Evolutionary conservation across 2,888 invertebrate species (phyloP), one percentile per base, ranked within the genome.

Genomic region (Chrysolina haemoptera): DNA sequence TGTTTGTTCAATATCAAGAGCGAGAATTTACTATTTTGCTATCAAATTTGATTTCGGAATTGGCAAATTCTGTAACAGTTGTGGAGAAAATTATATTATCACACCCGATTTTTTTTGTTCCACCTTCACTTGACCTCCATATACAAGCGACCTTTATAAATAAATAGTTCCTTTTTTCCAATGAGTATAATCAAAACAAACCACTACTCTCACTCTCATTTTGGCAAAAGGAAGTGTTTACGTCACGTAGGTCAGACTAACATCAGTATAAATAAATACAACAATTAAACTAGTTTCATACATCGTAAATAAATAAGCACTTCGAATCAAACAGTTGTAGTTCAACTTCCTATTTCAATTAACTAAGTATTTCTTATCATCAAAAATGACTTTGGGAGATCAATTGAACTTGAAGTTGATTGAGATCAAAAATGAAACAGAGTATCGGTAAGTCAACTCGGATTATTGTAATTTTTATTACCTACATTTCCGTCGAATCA

Each of bases 341-440:
- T 35, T 1, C 18, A 53, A 18, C 20, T 10, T 53, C 1, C 48
- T 10, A 48, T 18, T 16, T 1, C 2, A 16, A 48, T 10, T 16
- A 3, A 14, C 1, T 43, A 12, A 14, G 5, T 18, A 20, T 14
- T 53, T 11, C 0, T 6, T 6, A 10, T 53, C 48, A 1, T 22
- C 20, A 1, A 70, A 22, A 48, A 76, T 77, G 77, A 73, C 70
- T 46, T 43, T 77, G 22, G 73, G 73, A 46, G 71, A 75, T 66
- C 74, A 79, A 50, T 55, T 79, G 20, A 74, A 63, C 14, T 63
- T 76, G n/a, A 79, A 79, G 55, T 40, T 76, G 50, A 41, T 79
- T 16, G 76, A 79, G 63, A 75, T 79, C 10, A 79, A 73, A 70
- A 77, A 79, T 77, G 79, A 76, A 43, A 74, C 74, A 41, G 79